These are phyloP conservation scores for Petrocephalus schoutedeni DNA, from an alignment of 2,797 vertebrate species.

Conservation along the genomic window DNA sequence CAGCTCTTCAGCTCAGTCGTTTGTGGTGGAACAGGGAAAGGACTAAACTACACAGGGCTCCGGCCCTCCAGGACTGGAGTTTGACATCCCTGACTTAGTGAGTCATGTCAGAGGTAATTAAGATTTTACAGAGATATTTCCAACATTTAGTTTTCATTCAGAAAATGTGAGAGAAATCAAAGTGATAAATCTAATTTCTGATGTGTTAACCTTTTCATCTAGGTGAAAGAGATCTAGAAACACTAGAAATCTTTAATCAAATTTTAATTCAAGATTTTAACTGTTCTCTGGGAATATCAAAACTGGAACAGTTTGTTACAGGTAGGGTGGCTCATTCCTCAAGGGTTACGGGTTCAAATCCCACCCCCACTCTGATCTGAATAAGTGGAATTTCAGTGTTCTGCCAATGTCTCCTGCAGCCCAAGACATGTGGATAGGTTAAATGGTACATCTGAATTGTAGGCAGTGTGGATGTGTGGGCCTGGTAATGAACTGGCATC, in stretches of 20 bases:
- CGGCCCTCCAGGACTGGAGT: too few relatives aligned
- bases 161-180: neutral
- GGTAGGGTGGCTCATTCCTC: neutral
- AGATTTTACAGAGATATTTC: neutral
- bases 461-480: neutral
- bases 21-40: too few relatives aligned
- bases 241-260: neutral
- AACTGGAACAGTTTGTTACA: neutral
- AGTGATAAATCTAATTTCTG: neutral
- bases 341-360: neutral
- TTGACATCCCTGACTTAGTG: too few relatives aligned
- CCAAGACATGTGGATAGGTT: neutral
- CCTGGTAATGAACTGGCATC: neutral
- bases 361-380: neutral
- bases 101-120: neutral
- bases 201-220: neutral
- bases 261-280: neutral
- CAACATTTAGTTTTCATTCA: neutral
- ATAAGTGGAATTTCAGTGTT: neutral
- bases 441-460: neutral
- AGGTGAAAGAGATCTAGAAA: neutral
- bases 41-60: too few relatives aligned
- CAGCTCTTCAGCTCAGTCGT: too few relatives aligned
- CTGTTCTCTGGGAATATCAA: neutral
- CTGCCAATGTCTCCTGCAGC: neutral